Base-by-base conservation (phyloP, 1,140 invertebrate genomes). In the Doryteuthis pealeii region DNA sequence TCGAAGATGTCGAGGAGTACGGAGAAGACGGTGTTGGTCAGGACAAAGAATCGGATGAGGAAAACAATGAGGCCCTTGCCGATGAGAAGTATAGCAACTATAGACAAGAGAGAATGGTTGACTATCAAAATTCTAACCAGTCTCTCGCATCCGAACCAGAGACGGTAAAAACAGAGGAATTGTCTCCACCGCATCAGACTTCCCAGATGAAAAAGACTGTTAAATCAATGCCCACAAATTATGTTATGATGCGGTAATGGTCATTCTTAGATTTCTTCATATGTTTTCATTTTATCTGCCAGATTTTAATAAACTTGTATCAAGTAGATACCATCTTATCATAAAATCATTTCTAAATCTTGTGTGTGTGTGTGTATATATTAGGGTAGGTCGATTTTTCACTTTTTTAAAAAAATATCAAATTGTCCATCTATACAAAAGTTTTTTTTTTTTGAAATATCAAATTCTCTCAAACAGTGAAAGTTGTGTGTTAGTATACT, bases 171-270 rank as follows among this genome's bases (percentile, higher is more conserved):
- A 12, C 18, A 12, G 22, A 62, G 26, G 22, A n/a, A 62, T 28
- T 62, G 18, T 28, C 26, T 2, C 18, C 26, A 5, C 18, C 26
- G 26, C 54, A n/a, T 40, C 4, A 40, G 35, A 15, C 54, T 1
- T 26, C 28, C 4, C 22, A 5, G 8, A 32, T 26, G 8, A 68
- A 68, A 68, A 68, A 68, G 32, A 68, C 66, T 68, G 18, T 68
- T 18, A 68, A 30, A 22, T 30, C 66, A 1, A 5, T 68, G 10
- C 66, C 66, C 6, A 30, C 30, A 30, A 31, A 68, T 31, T 68
- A 68, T 68, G 66, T 68, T 18, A 31, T 68, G 66, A 68, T 68
- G 66, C 28, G 66, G 30, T 68, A 62, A 62, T 49, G 12, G 22
- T 49, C 45, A n/a, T n/a, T n/a, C n/a, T n/a, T n/a, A n/a, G n/a